Percentiles rank a stretch among this genome's conserved stretches.
phyloP scores from a whole-genome alignment of 1,140 invertebrate genomes.

The Battus philenor region DNA sequence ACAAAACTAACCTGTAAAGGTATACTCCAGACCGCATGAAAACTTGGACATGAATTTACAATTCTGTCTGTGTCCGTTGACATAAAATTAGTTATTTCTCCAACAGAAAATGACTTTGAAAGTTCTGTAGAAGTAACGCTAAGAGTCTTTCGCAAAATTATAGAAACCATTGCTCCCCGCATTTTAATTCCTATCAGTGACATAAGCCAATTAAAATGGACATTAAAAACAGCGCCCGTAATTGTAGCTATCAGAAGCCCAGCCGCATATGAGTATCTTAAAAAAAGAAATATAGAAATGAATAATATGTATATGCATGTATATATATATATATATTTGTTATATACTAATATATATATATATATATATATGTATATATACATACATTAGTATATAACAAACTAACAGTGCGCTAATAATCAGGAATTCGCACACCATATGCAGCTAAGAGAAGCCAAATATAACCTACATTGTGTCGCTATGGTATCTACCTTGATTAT shows the following conservation, averaged over 20 bases:
- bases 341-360: no score
- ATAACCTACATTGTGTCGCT: no score
- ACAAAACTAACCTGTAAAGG: constrained; percentile 85
- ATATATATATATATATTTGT: no score
- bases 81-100: constrained; percentile 97
- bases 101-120: constrained; percentile 81
- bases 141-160: constrained; percentile 91
- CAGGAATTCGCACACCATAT: no score
- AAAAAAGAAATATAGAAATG: no score
- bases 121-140: constrained; percentile 77
- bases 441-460: no score
- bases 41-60: constrained; percentile 95
- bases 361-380: no score
- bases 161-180: constrained; percentile 87
- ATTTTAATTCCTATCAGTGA: constrained; percentile 92
- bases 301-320: no score
- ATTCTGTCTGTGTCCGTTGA: constrained; percentile 97
- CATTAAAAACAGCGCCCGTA: constrained; percentile 86
- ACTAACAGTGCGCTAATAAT: no score
- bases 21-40: constrained; percentile 98
- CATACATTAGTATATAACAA: no score
- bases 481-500: no score
- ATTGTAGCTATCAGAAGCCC: constrained; percentile 82
- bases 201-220: constrained; percentile 94
- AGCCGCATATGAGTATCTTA: constrained; percentile 85